These are phyloP conservation scores for Psittacus erithacus DNA, from an alignment of 2,113 vertebrate genomes.

Conservation along the genomic window DNA sequence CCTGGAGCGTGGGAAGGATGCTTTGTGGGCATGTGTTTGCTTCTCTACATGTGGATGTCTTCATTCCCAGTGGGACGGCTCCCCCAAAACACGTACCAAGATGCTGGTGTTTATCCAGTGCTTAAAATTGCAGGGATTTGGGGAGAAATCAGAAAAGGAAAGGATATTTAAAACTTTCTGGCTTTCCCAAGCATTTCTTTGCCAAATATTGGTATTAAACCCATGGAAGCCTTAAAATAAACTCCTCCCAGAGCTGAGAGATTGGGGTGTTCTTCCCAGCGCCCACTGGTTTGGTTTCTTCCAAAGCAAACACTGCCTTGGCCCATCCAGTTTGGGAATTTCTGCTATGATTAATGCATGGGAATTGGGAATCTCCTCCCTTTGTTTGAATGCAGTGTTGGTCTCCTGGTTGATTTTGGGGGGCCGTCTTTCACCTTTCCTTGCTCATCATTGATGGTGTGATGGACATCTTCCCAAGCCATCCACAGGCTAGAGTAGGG, in stretches of 20 bases:
- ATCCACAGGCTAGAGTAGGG: background rate
- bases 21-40: background rate
- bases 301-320: background rate
- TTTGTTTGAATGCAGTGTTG: rapidly evolving
- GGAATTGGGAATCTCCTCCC: background rate
- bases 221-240: background rate
- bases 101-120: background rate
- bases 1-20: background rate
- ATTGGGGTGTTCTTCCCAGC: background rate
- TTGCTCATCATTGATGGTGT: background rate
- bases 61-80: background rate
- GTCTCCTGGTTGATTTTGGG: background rate
- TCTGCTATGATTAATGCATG: background rate
- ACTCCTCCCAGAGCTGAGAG: background rate
- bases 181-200: background rate
- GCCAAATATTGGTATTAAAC: background rate
- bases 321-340: background rate
- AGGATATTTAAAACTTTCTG: background rate
- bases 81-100: background rate
- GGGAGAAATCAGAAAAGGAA: background rate
- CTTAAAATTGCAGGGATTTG: background rate
- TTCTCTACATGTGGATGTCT: rapidly evolving
- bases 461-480: background rate
- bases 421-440: background rate
- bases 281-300: background rate